Evolutionary conservation across 2,797 vertebrate species (phyloP).

Genomic region (Pachyuromys duprasi): DNA sequence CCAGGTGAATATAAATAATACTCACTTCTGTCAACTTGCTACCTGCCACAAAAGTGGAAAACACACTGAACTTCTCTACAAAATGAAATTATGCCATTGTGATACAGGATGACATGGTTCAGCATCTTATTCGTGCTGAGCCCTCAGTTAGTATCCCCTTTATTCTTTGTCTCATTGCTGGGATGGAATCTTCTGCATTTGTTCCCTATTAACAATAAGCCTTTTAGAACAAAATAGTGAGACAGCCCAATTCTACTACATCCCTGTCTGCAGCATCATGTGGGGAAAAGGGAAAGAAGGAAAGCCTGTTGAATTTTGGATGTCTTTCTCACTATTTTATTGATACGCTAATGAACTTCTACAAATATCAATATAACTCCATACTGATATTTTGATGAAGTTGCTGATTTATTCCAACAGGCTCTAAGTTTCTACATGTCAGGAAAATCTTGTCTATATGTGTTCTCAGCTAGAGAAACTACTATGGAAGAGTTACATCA

Average conservation of each 20-base stretch:
- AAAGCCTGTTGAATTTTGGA: not conserved
- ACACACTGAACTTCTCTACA: conserved; percentile 29
- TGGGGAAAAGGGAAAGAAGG: not conserved
- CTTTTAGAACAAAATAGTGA: not conserved
- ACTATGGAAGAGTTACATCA: not conserved
- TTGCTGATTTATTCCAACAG: not conserved
- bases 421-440: not conserved
- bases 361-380: not conserved
- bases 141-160: conserved; percentile 14
- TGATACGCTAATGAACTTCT: not conserved
- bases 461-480: not conserved
- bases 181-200: conserved; percentile 8
- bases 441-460: not conserved
- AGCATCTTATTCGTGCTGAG: not conserved
- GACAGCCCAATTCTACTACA: not conserved
- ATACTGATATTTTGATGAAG: not conserved
- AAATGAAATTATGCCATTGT: conserved; percentile 36
- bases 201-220: not conserved
- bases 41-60: conserved; percentile 23
- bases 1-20: conserved; percentile 78
- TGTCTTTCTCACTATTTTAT: not conserved
- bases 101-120: not conserved
- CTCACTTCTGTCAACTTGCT: conserved; percentile 64
- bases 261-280: not conserved
- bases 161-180: not conserved